These are phyloP conservation scores for Perca fluviatilis DNA, from an alignment of 2,113 vertebrate species.

Conservation along the genomic window DNA sequence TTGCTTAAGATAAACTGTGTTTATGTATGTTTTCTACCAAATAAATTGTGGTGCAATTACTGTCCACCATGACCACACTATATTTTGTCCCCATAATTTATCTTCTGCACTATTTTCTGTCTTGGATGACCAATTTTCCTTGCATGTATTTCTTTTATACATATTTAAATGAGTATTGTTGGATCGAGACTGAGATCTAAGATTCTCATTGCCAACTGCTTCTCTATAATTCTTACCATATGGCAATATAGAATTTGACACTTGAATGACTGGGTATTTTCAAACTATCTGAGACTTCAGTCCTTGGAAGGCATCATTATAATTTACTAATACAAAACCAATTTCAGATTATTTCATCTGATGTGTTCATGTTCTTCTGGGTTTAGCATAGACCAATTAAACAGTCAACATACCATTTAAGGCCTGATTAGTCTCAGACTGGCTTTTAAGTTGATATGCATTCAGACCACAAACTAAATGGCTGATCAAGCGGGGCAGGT, in stretches of 20 bases:
- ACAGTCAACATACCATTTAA: slow-evolving; percentile 80
- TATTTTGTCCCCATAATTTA: too few species aligned
- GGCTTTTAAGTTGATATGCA: slow-evolving; percentile 80
- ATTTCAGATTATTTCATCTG: slow-evolving; percentile 64
- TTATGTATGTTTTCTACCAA: slow-evolving; percentile 28
- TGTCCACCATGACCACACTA: too few species aligned
- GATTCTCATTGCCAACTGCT: background rate
- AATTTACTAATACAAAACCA: slow-evolving; percentile 54
- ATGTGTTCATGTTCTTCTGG: slow-evolving; percentile 63
- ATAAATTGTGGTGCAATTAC: background rate
- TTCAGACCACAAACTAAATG: slow-evolving; percentile 60
- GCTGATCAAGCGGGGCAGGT: slow-evolving; percentile 65
- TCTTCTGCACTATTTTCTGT: background rate
- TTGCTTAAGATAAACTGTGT: background rate
- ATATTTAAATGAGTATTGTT: background rate
- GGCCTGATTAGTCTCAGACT: slow-evolving; percentile 76
- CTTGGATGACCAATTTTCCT: background rate
- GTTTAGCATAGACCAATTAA: slow-evolving; percentile 71
- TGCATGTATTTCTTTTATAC: background rate
- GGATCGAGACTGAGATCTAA: background rate
- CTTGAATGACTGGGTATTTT: slow-evolving; percentile 27
- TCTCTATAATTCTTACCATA: background rate
- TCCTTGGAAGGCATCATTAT: slow-evolving; percentile 32
- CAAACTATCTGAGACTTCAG: slow-evolving; percentile 14
- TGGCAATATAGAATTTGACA: background rate